These are phyloP conservation scores for Pemphigus obesinymphae DNA, from an alignment of 1,140 invertebrate species.

Conservation along the genomic window DNA sequence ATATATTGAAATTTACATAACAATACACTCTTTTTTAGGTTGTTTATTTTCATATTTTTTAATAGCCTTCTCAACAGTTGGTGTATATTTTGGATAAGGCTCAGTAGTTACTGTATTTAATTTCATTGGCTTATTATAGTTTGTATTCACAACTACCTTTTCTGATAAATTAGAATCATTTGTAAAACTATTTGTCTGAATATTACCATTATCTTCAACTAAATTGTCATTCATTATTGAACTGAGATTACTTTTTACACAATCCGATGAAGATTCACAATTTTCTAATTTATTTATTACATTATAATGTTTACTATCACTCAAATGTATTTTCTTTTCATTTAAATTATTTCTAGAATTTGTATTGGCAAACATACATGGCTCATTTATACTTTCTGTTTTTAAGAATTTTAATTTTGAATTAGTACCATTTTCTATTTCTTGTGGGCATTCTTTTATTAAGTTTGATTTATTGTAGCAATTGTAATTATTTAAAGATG, in stretches of 20 bases:
- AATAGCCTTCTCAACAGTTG: conserved; percentile 32
- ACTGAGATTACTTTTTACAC: neutral
- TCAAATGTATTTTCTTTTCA: neutral
- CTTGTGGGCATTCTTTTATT: neutral
- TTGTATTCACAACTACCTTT: neutral
- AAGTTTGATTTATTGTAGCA: neutral
- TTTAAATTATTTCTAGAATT: neutral
- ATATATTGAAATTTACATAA: conserved; percentile 38
- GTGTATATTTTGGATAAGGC: conserved; percentile 35
- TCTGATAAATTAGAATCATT: neutral
- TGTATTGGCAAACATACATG: neutral
- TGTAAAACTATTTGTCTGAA: neutral
- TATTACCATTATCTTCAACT: neutral
- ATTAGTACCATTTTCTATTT: neutral
- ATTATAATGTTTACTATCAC: neutral
- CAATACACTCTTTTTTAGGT: conserved; percentile 42
- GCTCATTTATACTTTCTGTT: neutral
- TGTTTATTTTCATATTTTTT: conserved; percentile 37
- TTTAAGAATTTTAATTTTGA: neutral
- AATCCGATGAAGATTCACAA: neutral
- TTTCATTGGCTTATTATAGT: neutral
- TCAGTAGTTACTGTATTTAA: conserved; percentile 19
- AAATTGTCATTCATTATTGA: neutral
- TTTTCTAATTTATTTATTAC: neutral
- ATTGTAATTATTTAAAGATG: neutral